Percentiles rank a stretch among this genome's conserved stretches.
These are phyloP conservation scores for Pipistrellus pygmaeus DNA, from an alignment of 2,797 vertebrate genomes.

Conservation along the genomic window DNA sequence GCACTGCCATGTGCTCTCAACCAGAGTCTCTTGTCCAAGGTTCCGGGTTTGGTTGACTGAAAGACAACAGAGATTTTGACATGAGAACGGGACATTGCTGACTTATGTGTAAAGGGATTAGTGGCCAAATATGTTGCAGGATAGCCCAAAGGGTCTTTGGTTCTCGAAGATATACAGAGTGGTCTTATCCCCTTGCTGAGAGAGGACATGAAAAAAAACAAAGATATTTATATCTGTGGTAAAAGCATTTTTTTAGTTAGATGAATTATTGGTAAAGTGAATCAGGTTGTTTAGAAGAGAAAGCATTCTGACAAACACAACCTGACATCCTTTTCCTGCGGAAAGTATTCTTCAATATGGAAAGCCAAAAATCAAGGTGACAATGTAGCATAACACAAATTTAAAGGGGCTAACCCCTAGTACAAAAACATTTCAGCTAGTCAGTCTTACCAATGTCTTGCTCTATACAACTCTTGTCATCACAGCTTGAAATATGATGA, in stretches of 20 bases:
- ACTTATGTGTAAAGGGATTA: conserved; percentile 46
- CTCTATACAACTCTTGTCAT: conserved; percentile 87
- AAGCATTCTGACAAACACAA: conserved; percentile 60
- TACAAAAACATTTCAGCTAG: neutral
- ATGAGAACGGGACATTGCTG: neutral
- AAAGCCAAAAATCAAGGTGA: conserved; percentile 57
- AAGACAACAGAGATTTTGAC: conserved; percentile 50
- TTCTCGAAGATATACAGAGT: conserved; percentile 64
- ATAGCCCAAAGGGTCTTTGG: conserved; percentile 39
- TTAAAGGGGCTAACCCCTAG: neutral
- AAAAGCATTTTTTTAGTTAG: conserved; percentile 67
- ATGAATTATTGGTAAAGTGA: conserved; percentile 67
- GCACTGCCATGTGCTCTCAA: conserved; percentile 88
- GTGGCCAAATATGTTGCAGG: conserved; percentile 32
- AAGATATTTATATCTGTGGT: conserved; percentile 57
- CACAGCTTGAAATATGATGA: conserved; percentile 90
- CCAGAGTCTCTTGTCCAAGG: conserved; percentile 82
- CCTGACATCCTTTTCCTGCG: conserved; percentile 32
- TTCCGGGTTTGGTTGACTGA: conserved; percentile 82
- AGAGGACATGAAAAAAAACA: conserved; percentile 42
- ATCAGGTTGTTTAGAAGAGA: conserved; percentile 64
- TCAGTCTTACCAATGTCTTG: conserved; percentile 86
- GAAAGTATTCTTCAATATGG: conserved; percentile 49
- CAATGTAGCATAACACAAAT: neutral
- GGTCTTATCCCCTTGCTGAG: neutral